Base-by-base conservation (phyloP, 2,797 vertebrate genomes). In the Sebastolobus altivelis region DNA sequence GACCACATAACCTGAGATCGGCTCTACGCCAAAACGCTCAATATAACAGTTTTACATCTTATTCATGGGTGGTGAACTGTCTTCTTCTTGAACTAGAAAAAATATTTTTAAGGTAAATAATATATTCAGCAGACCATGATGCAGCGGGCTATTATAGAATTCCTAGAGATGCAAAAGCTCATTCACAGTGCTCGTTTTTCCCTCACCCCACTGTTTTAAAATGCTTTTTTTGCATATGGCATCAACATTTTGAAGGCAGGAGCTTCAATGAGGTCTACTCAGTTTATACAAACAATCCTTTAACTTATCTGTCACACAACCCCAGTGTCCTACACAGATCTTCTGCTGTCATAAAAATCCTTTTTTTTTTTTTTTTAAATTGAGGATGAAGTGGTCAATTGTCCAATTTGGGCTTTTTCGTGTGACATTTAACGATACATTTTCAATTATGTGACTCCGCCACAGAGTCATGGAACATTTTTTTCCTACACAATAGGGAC, bases 401-500 rank as follows among this genome's bases (percentile, higher is more conserved):
- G 68, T 77, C 67, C 58, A 40, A 18, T 77, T 87, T 61, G 16
- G 10, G 2, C 46, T 40, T 27, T 72, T 75, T 29, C 2, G 0
- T 81, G 52, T 67, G 71, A 72, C 73, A 78, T 86, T 80, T 77
- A 80, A 80, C 73, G 56, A 58, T 16, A 74, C 14, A 18, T 79
- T 84, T 82, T 68, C 65, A 67, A 71, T 84, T 65, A 77, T 77
- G 38, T 43, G 69, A 65, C 37, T 65, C 65, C 35, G 38, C 61
- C 43, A 3, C 37, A 29, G 35, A 65, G 25, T 55, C 43, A 55
- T 1, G 22, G 27, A 55, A 37, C 55, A 18, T 49, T 58, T 73
- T 33, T 55, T 29, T 7, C 59, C 49, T 31, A 9, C 75, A 76
- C 83, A 79, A 73, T 25, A 27, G 81, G 35, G 43, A 73, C 78